Base-by-base conservation (phyloP, 2,113 vertebrate genomes). In the Nycticebus coucang region DNA sequence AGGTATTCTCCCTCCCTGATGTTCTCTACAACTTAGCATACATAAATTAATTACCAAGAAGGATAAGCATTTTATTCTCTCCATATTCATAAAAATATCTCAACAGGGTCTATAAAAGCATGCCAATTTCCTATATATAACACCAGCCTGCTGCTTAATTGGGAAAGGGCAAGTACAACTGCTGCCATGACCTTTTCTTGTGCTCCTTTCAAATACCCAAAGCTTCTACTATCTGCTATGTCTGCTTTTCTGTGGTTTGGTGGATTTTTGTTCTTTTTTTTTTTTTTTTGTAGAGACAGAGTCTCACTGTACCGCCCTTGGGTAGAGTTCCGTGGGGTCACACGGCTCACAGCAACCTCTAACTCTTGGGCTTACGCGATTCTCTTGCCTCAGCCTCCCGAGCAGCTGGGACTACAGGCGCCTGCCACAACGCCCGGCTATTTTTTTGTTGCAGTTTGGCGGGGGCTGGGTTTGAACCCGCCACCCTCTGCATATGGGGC, bases 81-180 rank as follows among this genome's bases (percentile, higher is more conserved):
- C 35, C 53, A 68, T 90, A 94, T 92, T 96, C 92, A 94, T 85
- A 92, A 84, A 84, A 95, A 93, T 84, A 85, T 78, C 85, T 95
- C 71, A 87, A 57, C 41, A 64, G 60, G 55, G 35, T 60, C n/a
- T 85, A 24, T 33, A 90, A 69, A 69, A 92, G 18, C 53, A 94
- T 30, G 17, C 45, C 30, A 80, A 26, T 84, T 92, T 64, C 75
- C 59, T 89, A 80, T 86, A 88, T 86, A 62, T 93, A 95, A 92
- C n/a, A 85, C 45, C 90, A 57, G 53, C 86, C 64, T 87, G 71
- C 50, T 84, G 80, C 45, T 93, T 96, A 92, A 92, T n/a, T 92
- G 89, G 69, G 80, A 91, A 95, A 92, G 35, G 60, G 72, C 68
- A 95, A 91, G 89, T 57, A 84, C 18, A 77, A 62, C 84, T 81